Evolutionary conservation across 2,797 vertebrate genomes (phyloP), one percentile per base, ranked within the genome.

Genomic region (Chelonia mydas): DNA sequence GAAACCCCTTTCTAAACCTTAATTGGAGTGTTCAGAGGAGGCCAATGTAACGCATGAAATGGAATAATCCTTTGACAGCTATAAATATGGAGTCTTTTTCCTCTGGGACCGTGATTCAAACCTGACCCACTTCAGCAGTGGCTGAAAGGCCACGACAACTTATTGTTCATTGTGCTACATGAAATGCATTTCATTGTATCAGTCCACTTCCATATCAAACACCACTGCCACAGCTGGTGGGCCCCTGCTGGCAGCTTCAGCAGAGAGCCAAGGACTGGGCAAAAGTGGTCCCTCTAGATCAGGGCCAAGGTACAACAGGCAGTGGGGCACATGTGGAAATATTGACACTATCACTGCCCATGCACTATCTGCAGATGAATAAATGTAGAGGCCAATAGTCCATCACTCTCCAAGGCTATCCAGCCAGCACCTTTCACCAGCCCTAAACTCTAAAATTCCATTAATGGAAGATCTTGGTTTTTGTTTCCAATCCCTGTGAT

Each of bases 281-380:
- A 94, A 72, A 94, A 92, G 50, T 80, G 90, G 45, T 84, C 84
- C 87, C 93, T 97, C 95, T 91, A 93, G 80, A 1, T 86, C 50
- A 83, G 89, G 92, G 92, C 92, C 89, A 61, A 90, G 83, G 72
- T 6, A 23, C 19, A 41, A 72, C 10, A 17, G 65, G n/a, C n/a
- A 41, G 21, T 23, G 55, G 94, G 93, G 90, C 87, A 93, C 94
- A 94, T 81, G 84, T 95, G 89, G 94, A 83, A 45, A 76, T 41
- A 23, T 94, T 97, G 95, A 94, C 78, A 81, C 59, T 90, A 83
- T 88, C 86, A 27, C 68, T 21, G 49, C 57, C 83, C 79, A 83
- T 0, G 0, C 51, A 83, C 16, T n/a, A 89, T 88, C n/a, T 82
- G 88, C 37, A 53, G 86, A 84, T 57, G 53, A 92, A 47, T 50